Conservation (phyloP, 2,113 vertebrate species). For the Pterocles orientalis region DNA sequence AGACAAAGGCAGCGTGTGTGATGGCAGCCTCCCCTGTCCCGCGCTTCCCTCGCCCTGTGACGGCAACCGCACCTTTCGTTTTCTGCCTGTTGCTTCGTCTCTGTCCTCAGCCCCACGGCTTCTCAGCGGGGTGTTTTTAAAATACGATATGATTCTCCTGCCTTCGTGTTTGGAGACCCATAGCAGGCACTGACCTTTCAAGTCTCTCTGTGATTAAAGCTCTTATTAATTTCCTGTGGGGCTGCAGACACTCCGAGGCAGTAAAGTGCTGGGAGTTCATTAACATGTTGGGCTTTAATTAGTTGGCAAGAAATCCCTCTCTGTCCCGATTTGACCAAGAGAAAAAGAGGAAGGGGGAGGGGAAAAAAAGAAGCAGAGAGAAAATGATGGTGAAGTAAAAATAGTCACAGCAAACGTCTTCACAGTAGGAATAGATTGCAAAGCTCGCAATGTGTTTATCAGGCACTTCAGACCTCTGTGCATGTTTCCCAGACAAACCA, state of each 20-base stretch:
- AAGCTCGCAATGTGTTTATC: constrained; percentile 10
- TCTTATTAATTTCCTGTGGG: constrained; percentile 78
- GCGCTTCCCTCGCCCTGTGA: not conserved
- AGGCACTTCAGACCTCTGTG: not conserved
- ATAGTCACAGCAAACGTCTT: constrained; percentile 11
- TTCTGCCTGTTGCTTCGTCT: not conserved
- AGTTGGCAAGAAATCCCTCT: constrained; percentile 52
- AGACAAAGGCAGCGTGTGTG: not conserved
- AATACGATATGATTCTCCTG: constrained; percentile 39
- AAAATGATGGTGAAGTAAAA: constrained; percentile 36
- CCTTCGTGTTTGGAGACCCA: constrained; percentile 59
- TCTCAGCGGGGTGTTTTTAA: constrained; percentile 22
- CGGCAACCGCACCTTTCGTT: not conserved
- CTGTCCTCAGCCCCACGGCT: not conserved
- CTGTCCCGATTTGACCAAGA: constrained; percentile 46
- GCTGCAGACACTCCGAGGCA: constrained; percentile 52
- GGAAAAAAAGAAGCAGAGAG: not conserved
- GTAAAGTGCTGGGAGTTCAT: constrained; percentile 70
- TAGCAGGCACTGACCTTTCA: constrained; percentile 73
- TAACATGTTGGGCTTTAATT: constrained; percentile 76
- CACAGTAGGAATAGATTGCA: constrained; percentile 26
- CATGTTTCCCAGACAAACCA: not conserved
- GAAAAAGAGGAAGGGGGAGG: not conserved
- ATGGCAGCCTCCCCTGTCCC: not conserved
- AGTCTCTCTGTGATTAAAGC: constrained; percentile 71